A percentile compares a stretch with the other conserved stretches of the same genome.
phyloP scores from a whole-genome alignment of 2,113 vertebrate genomes.

The Geothlypis trichas region DNA sequence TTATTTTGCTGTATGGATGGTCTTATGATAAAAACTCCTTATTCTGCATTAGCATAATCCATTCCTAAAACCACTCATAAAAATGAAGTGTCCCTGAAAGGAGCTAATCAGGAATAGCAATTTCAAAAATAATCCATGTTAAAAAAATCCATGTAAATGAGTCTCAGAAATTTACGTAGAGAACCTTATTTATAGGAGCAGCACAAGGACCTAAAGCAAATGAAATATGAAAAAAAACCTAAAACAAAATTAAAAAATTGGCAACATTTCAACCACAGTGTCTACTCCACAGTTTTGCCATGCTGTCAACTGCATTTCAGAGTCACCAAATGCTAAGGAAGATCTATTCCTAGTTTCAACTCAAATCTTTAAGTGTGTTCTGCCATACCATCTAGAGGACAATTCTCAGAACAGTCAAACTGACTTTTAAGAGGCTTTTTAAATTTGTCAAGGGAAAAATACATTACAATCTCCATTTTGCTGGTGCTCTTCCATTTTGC shows the following conservation, averaged over 20 bases:
- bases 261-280: neutral
- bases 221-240: neutral
- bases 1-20: neutral
- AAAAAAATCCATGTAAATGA: fast-evolving
- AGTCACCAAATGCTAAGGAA: neutral
- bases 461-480: neutral
- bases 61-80: neutral
- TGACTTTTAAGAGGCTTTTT: neutral
- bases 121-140: neutral
- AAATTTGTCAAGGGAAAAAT: neutral
- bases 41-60: constrained; percentile 5
- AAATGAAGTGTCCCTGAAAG: neutral
- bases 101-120: neutral
- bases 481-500: neutral
- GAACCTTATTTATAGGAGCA: neutral
- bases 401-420: neutral
- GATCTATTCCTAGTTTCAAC: neutral
- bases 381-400: constrained; percentile 20
- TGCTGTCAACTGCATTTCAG: fast-evolving
- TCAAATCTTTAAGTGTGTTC: neutral
- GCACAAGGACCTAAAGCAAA: neutral
- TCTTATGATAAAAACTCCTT: neutral
- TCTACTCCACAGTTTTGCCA: neutral
- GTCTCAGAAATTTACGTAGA: neutral
- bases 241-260: neutral